Base-by-base conservation (phyloP, 2,113 vertebrate species). In the Rhabdomys dilectus region DNA sequence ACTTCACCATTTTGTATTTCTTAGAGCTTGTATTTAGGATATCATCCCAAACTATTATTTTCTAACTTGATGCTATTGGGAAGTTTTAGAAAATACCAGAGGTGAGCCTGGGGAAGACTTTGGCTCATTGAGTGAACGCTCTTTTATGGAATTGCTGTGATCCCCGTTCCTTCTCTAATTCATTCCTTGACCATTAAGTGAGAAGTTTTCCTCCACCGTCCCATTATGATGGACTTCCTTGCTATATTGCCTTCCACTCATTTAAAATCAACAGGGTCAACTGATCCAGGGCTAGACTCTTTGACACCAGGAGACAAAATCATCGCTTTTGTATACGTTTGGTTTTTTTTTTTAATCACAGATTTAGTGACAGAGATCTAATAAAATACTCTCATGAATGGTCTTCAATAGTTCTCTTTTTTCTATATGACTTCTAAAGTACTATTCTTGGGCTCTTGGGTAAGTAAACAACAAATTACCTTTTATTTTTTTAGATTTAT, bases 141-240 rank as follows among this genome's bases (percentile, higher is more conserved):
- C 5, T 39, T 45, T 5, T 51, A 19, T 16, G 29, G 36, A 12
- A 19, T 5, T n/a, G 26, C 3, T 73, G 24, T 4, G 45, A 60
- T 5, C n/a, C 36, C 17, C 31, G 4, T n/a, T 72, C 24, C 19
- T 51, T 66, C 34, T 80, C 16, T 39, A 31, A 15, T 70, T 56
- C 45, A 68, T 5, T 56, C 45, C 19, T 29, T 36, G 39, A 26
- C 10, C 7, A 36, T 56, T 31, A 81, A 29, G 10, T 39, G 4
- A 91, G 26, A 24, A 7, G 29, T 5, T 84, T 91, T 81, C 5
- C 53, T 48, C 22, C 0, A 29, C 39, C 45, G 51, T 19, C 15
- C 26, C 16, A 4, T 36, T 34, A 62, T 16, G 26, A 13, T 72
- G 0, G 19, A 11, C 0, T n/a, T 0, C 10, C 10, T 82, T 66